A percentile compares a stretch with the other conserved stretches of the same genome.
Evolutionary conservation across 2,797 vertebrate species (phyloP).

Genomic region (Sebastes wilsoni): DNA sequence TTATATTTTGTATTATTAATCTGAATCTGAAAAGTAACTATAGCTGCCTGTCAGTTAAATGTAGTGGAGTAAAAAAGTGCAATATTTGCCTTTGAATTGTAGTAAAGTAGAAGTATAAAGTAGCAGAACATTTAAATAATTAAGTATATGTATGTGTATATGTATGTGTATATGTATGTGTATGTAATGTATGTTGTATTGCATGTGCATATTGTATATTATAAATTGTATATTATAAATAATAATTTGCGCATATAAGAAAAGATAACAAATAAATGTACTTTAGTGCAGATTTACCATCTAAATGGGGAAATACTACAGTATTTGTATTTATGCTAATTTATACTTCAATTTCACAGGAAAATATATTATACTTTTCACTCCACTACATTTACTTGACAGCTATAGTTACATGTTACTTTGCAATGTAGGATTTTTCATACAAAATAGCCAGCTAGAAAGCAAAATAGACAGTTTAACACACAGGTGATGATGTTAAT

Average conservation of each 20-base stretch:
- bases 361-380: not conserved
- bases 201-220: no score
- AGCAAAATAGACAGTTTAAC: no score
- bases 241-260: no score
- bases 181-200: no score
- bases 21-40: not conserved
- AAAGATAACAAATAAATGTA: no score
- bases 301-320: not conserved
- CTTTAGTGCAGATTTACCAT: not conserved
- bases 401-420: not conserved
- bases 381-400: not conserved
- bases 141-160: no score
- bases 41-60: not conserved
- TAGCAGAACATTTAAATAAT: accelerated
- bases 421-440: no score
- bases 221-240: no score
- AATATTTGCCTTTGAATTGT: not conserved
- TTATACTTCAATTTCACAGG: not conserved
- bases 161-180: accelerated
- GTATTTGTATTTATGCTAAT: not conserved
- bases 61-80: not conserved
- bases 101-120: not conserved
- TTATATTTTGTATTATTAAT: not conserved
- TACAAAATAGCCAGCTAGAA: no score
- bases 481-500: no score